phyloP scores from a whole-genome alignment of 2,797 vertebrate species.

The Lacerta bilineata region DNA sequence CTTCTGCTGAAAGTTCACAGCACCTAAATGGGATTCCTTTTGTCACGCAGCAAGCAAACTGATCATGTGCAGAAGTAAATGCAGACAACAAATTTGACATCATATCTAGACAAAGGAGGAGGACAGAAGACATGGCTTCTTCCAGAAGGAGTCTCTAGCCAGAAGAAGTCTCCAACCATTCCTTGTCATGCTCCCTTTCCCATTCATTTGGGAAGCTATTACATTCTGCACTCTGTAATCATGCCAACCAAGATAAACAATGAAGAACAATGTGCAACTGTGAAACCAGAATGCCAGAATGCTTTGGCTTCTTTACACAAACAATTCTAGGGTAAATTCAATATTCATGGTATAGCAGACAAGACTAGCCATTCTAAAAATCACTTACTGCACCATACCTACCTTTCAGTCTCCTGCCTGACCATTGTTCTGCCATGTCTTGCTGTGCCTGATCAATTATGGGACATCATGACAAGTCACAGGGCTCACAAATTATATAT shows the following conservation, averaged over 20 bases:
- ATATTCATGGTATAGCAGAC: background rate
- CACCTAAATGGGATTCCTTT: slow-evolving; percentile 6
- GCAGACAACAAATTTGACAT: slow-evolving; percentile 10
- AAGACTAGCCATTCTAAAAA: slow-evolving; percentile 32
- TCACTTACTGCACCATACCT: background rate
- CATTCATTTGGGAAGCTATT: slow-evolving; percentile 45
- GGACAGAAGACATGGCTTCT: too few relatives aligned
- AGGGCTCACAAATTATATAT: slow-evolving; percentile 12
- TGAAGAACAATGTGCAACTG: slow-evolving; percentile 9
- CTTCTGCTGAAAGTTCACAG: background rate
- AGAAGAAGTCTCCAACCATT: too few relatives aligned
- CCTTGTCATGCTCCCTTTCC: slow-evolving; percentile 52
- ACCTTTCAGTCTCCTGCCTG: background rate
- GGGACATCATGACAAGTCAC: accelerated
- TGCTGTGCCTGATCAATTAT: background rate
- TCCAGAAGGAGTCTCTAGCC: too few relatives aligned
- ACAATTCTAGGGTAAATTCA: slow-evolving; percentile 40
- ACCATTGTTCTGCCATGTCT: accelerated
- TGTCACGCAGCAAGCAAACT: slow-evolving; percentile 41
- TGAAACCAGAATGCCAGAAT: slow-evolving; percentile 45
- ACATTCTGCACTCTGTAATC: slow-evolving; percentile 54
- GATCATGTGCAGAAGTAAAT: slow-evolving; percentile 30
- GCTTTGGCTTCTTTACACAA: slow-evolving; percentile 26
- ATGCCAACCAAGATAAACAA: slow-evolving; percentile 35
- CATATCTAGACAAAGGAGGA: too few relatives aligned